phyloP scores from a whole-genome alignment of 2,113 vertebrate genomes.

The Carassius carassius region DNA sequence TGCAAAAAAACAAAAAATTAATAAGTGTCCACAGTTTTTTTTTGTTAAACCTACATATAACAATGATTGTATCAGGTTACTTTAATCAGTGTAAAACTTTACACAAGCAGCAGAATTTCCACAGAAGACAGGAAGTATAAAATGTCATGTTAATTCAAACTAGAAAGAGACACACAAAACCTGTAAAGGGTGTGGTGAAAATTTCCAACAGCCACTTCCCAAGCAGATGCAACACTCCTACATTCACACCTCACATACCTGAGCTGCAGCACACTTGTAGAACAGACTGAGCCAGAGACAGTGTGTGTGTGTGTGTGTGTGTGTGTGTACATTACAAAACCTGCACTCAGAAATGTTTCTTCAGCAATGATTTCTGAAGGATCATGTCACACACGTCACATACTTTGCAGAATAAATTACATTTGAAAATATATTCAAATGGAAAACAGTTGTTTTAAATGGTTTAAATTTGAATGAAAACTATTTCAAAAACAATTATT shows the following conservation, averaged over 20 bases:
- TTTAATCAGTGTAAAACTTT: neutral
- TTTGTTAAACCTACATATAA: neutral
- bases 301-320: no score
- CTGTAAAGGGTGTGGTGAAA: conserved; percentile 13
- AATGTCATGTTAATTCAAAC: neutral
- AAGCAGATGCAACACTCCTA: neutral
- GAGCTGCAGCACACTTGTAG: neutral
- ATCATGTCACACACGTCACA: neutral
- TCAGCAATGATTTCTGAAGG: neutral
- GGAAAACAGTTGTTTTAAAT: neutral
- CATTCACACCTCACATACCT: conserved; percentile 12
- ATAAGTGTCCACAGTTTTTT: neutral
- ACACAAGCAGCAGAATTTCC: neutral
- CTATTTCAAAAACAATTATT: no score
- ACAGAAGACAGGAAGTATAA: neutral
- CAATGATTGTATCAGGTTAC: neutral
- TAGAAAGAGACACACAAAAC: neutral
- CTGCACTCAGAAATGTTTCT: neutral
- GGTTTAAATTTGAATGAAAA: neutral
- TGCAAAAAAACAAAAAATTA: neutral
- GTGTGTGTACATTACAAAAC: neutral
- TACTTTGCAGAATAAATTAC: neutral
- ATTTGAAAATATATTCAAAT: neutral
- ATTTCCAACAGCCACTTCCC: neutral
- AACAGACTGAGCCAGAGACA: neutral